Conservation (phyloP, 1,140 invertebrate genomes). For the Drosophila setifemur region DNA sequence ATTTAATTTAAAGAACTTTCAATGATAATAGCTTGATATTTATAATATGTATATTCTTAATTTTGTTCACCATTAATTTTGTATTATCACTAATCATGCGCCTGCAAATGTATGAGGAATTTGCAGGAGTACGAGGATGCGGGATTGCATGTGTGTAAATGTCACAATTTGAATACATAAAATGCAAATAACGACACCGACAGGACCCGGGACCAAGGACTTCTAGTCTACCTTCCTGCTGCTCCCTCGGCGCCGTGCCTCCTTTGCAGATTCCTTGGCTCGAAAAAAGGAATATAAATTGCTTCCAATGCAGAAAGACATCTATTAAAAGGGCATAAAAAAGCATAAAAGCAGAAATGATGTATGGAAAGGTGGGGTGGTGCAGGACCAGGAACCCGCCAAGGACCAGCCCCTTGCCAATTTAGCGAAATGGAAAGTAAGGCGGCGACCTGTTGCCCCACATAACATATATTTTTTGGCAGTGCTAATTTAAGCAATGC, state of each 20-base stretch:
- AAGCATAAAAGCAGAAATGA: constrained; percentile 74
- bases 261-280: constrained; percentile 38
- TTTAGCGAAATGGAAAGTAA: constrained; percentile 55
- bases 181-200: constrained; percentile 69
- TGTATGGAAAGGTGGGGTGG: constrained; percentile 42
- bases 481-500: constrained; percentile 68
- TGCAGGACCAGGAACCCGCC: neutral
- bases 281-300: constrained; percentile 66
- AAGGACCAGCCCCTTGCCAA: constrained; percentile 12
- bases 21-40: no score
- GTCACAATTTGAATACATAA: constrained; percentile 80
- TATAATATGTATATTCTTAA: neutral
- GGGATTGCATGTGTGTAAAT: constrained; percentile 64
- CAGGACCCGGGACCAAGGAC: constrained; percentile 35
- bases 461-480: constrained; percentile 64
- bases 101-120: constrained; percentile 6
- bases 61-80: no score
- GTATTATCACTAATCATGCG: neutral
- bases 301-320: constrained; percentile 72
- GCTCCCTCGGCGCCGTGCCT: constrained; percentile 15
- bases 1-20: no score
- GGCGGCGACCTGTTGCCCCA: constrained; percentile 71
- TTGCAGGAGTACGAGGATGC: neutral
- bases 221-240: constrained; percentile 10
- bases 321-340: constrained; percentile 78